These are phyloP conservation scores for Carapus acus DNA, from an alignment of 2,797 vertebrate species.

Conservation along the genomic window DNA sequence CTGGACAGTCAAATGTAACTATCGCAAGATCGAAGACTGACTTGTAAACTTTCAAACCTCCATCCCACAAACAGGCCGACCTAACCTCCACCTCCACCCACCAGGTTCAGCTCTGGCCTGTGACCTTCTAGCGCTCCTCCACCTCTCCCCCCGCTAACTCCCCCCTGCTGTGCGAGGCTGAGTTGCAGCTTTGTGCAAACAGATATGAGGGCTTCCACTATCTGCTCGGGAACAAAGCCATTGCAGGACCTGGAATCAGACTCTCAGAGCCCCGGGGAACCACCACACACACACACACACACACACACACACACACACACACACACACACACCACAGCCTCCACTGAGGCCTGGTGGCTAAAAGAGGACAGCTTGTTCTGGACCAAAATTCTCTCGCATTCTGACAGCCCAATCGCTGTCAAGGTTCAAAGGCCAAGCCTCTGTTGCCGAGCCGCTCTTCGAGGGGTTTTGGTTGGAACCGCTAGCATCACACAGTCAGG, in stretches of 20 bases:
- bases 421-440: constrained; percentile 46
- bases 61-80: too few species aligned
- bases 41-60: too few species aligned
- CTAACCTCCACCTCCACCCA: too few species aligned
- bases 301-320: too few species aligned
- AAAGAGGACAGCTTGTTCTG: too few species aligned
- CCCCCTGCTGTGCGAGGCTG: constrained; percentile 15
- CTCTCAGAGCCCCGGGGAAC: background rate
- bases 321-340: too few species aligned
- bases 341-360: too few species aligned
- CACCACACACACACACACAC: too few species aligned
- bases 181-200: constrained; percentile 22
- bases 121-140: background rate
- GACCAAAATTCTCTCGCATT: too few species aligned
- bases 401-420: constrained; percentile 22
- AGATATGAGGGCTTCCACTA: constrained; percentile 24
- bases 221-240: constrained; percentile 26
- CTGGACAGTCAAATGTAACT: too few species aligned
- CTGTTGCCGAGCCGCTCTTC: constrained; percentile 15
- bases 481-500: background rate
- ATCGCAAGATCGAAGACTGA: too few species aligned
- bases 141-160: constrained; percentile 12
- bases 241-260: constrained; percentile 22
- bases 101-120: too few species aligned
- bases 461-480: background rate